Evolutionary conservation across 2,797 vertebrate species (phyloP).

Genomic region (Siniperca undulata): DNA sequence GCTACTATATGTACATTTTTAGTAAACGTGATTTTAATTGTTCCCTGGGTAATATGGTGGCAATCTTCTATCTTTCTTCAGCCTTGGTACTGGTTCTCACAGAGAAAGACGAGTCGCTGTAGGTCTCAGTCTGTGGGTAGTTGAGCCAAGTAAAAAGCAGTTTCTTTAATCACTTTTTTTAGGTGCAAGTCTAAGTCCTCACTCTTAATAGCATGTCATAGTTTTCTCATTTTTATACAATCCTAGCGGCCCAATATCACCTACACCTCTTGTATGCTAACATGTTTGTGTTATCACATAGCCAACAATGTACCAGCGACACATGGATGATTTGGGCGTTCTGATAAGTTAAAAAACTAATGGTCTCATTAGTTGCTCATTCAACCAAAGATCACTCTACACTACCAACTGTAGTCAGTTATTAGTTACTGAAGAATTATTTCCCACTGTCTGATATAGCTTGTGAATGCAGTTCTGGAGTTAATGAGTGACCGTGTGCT

Average conservation of each 20-base stretch:
- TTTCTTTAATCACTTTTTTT: not conserved
- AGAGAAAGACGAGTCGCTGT: not conserved
- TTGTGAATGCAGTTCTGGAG: conserved; percentile 59
- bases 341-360: not conserved
- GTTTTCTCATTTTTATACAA: not conserved
- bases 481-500: conserved; percentile 54
- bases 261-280: not conserved
- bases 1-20: not conserved
- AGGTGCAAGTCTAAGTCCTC: no score
- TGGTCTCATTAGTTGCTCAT: not conserved
- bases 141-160: not conserved
- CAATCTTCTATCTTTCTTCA: not conserved
- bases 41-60: not conserved
- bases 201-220: not conserved
- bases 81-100: not conserved
- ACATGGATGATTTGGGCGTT: conserved; percentile 13
- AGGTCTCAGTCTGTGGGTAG: not conserved
- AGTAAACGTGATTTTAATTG: not conserved
- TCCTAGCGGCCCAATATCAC: not conserved
- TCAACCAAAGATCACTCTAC: not conserved
- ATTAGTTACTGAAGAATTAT: not conserved
- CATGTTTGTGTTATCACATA: not conserved
- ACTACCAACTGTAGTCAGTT: not conserved
- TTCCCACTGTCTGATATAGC: conserved; percentile 2
- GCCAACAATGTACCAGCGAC: not conserved